phyloP scores from a whole-genome alignment of 2,888 invertebrate species.

The Cloeon dipterum region DNA sequence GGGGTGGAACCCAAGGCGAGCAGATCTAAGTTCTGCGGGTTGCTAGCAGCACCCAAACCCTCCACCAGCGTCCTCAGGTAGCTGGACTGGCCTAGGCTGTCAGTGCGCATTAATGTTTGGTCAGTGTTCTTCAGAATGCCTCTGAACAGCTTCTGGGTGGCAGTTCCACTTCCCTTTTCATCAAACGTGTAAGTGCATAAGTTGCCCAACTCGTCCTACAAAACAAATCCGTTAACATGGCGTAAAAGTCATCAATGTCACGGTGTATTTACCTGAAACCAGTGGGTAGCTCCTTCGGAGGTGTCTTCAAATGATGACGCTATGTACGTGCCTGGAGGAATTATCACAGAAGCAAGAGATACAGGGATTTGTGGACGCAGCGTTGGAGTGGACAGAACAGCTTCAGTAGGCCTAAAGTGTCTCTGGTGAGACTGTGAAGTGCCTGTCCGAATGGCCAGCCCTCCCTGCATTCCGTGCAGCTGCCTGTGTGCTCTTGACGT shows the following conservation, averaged over 20 bases:
- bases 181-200: slow-evolving; percentile 77
- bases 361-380: slow-evolving; percentile 9
- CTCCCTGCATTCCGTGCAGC: slow-evolving; percentile 23
- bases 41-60: slow-evolving; percentile 3
- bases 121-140: neutral
- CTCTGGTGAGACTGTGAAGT: slow-evolving; percentile 3
- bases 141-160: slow-evolving; percentile 10
- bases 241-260: too few relatives aligned
- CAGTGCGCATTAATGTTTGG: neutral
- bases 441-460: slow-evolving; percentile 4
- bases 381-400: slow-evolving; percentile 10
- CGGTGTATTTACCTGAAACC: slow-evolving; percentile 33
- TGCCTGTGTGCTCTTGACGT: slow-evolving; percentile 22
- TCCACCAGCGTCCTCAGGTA: too few relatives aligned
- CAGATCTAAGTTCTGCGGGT: too few relatives aligned
- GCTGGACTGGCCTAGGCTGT: slow-evolving; percentile 4
- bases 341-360: slow-evolving; percentile 11
- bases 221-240: neutral
- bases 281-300: slow-evolving; percentile 61
- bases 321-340: slow-evolving; percentile 29
- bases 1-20: slow-evolving; percentile 16
- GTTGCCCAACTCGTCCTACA: slow-evolving; percentile 65
- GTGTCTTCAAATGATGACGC: slow-evolving; percentile 66
- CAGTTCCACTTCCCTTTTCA: slow-evolving; percentile 38
- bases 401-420: neutral